Percentiles rank a stretch among this genome's conserved stretches.
These are phyloP conservation scores for Limnephilus auricula DNA, from an alignment of 2,888 invertebrate genomes.

Conservation along the genomic window DNA sequence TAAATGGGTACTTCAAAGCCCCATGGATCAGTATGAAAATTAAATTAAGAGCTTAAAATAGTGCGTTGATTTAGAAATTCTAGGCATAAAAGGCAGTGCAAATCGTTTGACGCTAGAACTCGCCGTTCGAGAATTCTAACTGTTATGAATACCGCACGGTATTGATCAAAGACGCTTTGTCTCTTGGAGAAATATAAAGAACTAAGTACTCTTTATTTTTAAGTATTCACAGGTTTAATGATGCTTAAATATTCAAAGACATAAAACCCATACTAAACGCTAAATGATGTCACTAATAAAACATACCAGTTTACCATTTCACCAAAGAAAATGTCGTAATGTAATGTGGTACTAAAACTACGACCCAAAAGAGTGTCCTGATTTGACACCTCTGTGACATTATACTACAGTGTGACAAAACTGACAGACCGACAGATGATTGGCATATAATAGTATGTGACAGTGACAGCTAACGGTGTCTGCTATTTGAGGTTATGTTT, in stretches of 20 bases:
- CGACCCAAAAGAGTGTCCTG: background rate
- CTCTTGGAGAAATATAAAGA: background rate
- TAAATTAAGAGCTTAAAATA: background rate
- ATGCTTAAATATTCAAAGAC: background rate
- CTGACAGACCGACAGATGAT: background rate
- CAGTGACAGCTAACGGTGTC: background rate
- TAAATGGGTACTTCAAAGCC: background rate
- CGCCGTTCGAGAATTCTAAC: background rate
- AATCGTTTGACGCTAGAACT: background rate
- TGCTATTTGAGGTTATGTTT: background rate
- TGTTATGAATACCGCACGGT: background rate
- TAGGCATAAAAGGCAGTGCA: too few relatives aligned
- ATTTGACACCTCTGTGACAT: background rate
- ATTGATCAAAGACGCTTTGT: background rate
- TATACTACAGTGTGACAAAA: background rate
- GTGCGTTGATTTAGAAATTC: too few relatives aligned
- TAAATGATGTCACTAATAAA: slow-evolving; percentile 2
- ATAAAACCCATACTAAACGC: background rate
- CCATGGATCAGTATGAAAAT: background rate
- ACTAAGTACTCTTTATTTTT: background rate
- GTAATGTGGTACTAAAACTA: background rate
- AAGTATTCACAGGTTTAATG: background rate
- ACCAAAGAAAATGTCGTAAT: background rate
- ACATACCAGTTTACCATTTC: background rate
- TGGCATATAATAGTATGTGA: background rate